phyloP scores from a whole-genome alignment of 2,797 vertebrate species.

The Babyrousa celebensis region DNA sequence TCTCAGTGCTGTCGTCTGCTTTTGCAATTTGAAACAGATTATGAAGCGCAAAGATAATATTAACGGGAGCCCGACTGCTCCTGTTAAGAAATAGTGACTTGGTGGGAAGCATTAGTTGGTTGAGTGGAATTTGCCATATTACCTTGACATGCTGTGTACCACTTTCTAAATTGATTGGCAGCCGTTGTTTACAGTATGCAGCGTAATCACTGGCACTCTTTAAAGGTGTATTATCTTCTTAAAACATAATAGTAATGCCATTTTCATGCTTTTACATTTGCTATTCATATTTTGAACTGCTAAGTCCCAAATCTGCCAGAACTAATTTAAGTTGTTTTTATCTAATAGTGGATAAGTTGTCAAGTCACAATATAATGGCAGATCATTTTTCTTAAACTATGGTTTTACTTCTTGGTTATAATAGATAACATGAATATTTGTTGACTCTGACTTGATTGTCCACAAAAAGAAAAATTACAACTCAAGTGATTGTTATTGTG shows the following conservation, averaged over 20 bases:
- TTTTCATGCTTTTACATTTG: slow-evolving; percentile 93
- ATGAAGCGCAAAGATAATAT: slow-evolving; percentile 76
- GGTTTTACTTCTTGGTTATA: slow-evolving; percentile 85
- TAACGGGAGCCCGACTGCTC: slow-evolving; percentile 57
- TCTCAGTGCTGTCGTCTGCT: slow-evolving; percentile 30
- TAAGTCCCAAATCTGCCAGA: slow-evolving; percentile 90
- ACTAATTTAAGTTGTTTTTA: slow-evolving; percentile 89
- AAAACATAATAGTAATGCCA: slow-evolving; percentile 91
- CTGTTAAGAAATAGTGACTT: slow-evolving; percentile 82
- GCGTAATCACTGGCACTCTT: slow-evolving; percentile 89
- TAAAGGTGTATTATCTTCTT: slow-evolving; percentile 93
- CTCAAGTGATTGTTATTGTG: slow-evolving; percentile 50
- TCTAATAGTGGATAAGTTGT: slow-evolving; percentile 89
- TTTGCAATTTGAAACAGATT: slow-evolving; percentile 77
- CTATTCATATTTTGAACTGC: slow-evolving; percentile 93
- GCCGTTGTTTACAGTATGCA: slow-evolving; percentile 91
- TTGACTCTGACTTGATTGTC: slow-evolving; percentile 84
- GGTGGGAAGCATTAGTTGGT: slow-evolving; percentile 82
- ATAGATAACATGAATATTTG: slow-evolving; percentile 80
- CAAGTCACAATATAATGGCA: slow-evolving; percentile 86
- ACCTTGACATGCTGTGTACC: slow-evolving; percentile 82
- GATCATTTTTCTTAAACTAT: slow-evolving; percentile 85
- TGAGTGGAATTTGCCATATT: slow-evolving; percentile 82
- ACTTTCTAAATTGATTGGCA: slow-evolving; percentile 90
- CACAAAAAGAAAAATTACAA: slow-evolving; percentile 74